phyloP scores from a whole-genome alignment of 2,113 vertebrate species.

The Archilochus colubris region DNA sequence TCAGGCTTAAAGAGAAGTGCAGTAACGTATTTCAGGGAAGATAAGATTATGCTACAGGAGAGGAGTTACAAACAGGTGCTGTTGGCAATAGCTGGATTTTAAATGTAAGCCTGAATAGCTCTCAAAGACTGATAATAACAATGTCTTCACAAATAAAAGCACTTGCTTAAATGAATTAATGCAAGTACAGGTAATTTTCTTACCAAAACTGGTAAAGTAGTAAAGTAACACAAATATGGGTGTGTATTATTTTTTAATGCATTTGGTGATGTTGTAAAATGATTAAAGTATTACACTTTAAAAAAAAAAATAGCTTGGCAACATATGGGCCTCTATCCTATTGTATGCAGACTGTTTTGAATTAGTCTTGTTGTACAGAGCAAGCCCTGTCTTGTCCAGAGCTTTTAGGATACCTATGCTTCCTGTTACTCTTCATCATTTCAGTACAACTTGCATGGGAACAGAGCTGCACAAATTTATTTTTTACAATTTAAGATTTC shows the following conservation, averaged over 20 bases:
- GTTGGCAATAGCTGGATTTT: neutral
- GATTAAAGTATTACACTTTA: neutral
- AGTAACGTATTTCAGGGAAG: slow-evolving; percentile 21
- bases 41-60: slow-evolving; percentile 31
- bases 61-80: slow-evolving; percentile 8
- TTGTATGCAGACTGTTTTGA: neutral
- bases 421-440: neutral
- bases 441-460: neutral
- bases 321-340: neutral
- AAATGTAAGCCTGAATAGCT: neutral
- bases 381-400: neutral
- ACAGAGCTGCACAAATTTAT: neutral
- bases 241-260: neutral
- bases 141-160: neutral
- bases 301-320: neutral
- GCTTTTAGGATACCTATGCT: neutral
- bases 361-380: neutral
- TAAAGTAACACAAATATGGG: neutral
- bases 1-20: slow-evolving; percentile 8
- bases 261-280: neutral
- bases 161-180: neutral
- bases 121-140: neutral
- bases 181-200: neutral
- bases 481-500: neutral
- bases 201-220: neutral